phyloP scores from a whole-genome alignment of 2,888 invertebrate genomes.

The Diaprepes abbreviatus region DNA sequence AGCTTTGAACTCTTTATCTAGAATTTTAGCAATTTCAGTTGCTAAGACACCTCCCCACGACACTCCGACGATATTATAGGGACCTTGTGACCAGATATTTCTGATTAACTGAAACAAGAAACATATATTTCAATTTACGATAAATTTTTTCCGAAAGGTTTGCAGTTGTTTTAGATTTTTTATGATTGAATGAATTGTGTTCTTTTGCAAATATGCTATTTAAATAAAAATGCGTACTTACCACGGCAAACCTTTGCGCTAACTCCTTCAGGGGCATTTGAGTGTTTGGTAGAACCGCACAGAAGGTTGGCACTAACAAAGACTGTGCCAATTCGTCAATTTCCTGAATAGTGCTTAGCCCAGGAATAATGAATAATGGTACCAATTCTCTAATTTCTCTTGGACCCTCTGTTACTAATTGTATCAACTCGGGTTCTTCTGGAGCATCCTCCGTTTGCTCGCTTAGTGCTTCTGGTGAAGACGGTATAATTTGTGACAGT shows the following conservation, averaged over 20 bases:
- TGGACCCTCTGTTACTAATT: constrained; percentile 63
- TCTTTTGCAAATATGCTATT: too few relatives aligned
- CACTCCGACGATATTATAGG: constrained; percentile 87
- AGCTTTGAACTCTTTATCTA: constrained; percentile 74
- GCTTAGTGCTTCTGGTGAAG: constrained; percentile 57
- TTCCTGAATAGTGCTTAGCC: constrained; percentile 60
- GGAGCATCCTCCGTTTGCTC: constrained; percentile 56
- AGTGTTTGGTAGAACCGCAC: constrained; percentile 61
- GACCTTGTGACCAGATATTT: constrained; percentile 72
- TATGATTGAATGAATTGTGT: too few relatives aligned
- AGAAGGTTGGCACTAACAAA: constrained; percentile 65
- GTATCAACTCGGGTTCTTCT: constrained; percentile 60
- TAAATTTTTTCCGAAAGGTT: too few relatives aligned
- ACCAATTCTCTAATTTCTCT: constrained; percentile 62
- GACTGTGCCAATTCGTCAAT: constrained; percentile 59
- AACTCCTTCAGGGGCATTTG: constrained; percentile 57
- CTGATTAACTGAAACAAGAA: constrained; percentile 72
- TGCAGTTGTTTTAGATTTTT: too few relatives aligned
- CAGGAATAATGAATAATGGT: constrained; percentile 66
- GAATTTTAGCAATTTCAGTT: constrained; percentile 81
- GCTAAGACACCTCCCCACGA: constrained; percentile 89
- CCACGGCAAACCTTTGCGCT: constrained; percentile 60
- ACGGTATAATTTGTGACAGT: constrained; percentile 61
- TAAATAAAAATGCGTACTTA: constrained; percentile 49
- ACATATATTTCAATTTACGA: too few relatives aligned